These are phyloP conservation scores for Mustela nigripes DNA, from an alignment of 2,113 vertebrate genomes.

Conservation along the genomic window DNA sequence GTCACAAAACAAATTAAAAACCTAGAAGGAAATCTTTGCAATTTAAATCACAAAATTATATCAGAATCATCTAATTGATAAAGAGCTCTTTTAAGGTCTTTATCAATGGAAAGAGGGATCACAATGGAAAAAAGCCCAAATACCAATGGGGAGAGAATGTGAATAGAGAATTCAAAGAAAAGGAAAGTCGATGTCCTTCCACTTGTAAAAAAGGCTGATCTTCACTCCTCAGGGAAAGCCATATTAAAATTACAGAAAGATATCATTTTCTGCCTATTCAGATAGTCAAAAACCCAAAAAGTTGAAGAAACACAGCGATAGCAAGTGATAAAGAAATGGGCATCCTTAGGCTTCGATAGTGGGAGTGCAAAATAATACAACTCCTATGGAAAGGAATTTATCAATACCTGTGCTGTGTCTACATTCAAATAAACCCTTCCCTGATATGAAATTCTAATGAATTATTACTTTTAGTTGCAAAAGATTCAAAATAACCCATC, in stretches of 20 bases:
- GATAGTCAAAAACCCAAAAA: background rate
- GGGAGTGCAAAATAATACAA: background rate
- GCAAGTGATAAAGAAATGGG: background rate
- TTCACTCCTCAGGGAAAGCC: background rate
- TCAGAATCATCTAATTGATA: background rate
- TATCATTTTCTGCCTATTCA: background rate
- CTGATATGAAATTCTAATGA: background rate
- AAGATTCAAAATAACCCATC: background rate
- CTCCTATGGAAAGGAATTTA: background rate
- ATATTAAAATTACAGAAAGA: background rate
- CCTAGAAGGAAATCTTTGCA: background rate
- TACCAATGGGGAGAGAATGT: background rate
- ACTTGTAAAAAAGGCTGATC: background rate
- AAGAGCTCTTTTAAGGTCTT: background rate
- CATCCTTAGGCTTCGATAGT: background rate
- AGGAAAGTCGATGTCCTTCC: background rate
- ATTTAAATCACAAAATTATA: background rate
- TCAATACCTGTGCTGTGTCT: background rate
- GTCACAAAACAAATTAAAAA: background rate
- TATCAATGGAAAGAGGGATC: too few relatives aligned
- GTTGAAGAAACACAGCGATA: background rate
- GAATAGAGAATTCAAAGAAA: background rate
- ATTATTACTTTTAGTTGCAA: conserved; percentile 33
- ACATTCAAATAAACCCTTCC: background rate
- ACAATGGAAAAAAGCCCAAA: background rate